Base-by-base conservation (phyloP, 1,140 invertebrate genomes). In the Ruditapes philippinarum region DNA sequence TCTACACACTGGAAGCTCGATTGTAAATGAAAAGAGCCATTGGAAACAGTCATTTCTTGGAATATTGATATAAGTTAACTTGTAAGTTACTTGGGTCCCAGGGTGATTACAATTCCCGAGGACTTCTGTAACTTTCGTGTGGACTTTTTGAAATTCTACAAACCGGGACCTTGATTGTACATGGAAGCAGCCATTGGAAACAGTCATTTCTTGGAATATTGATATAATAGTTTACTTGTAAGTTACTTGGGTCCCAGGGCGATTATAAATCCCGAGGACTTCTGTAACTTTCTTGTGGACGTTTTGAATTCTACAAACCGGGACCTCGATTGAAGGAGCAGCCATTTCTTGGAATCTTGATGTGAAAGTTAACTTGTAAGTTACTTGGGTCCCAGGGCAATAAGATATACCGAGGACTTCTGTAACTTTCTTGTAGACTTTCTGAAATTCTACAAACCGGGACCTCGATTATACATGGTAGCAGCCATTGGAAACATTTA, bases 341-440 rank as follows among this genome's bases (percentile, higher is more conserved):
- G 42, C 42, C n/a, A n/a, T n/a, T n/a, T n/a, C n/a, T 7, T 45
- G 42, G 42, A 45, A 45, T 45, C 5, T n/a, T 4, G 51, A 22
- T n/a, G 51, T 51, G 22, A 74, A 70, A 25, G 49, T 76, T 45
- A n/a, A 28, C 22, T 14, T 76, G 76, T 79, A 79, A 79, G 76
- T 79, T 79, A 79, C 76, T 49, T 79, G 49, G 49, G 76, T 79
- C 76, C 76, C 76, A 79, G 76, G 76, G 76, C 57, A 17, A 25
- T 49, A 74, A 22, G 1, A 17, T 19, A 40, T 28, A n/a, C 54
- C 76, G 76, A 14, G 76, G 49, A 79, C 76, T 79, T 79, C 7
- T 33, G 54, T 57, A 40, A 79, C 76, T 79, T 54, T 79, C 76
- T 73, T 40, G 40, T 73, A 19, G n/a, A 38, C 36, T 2, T 19